A percentile compares a stretch with the other conserved stretches of the same genome.
These are phyloP conservation scores for Sisyra terminalis DNA, from an alignment of 2,888 invertebrate genomes.

Conservation along the genomic window DNA sequence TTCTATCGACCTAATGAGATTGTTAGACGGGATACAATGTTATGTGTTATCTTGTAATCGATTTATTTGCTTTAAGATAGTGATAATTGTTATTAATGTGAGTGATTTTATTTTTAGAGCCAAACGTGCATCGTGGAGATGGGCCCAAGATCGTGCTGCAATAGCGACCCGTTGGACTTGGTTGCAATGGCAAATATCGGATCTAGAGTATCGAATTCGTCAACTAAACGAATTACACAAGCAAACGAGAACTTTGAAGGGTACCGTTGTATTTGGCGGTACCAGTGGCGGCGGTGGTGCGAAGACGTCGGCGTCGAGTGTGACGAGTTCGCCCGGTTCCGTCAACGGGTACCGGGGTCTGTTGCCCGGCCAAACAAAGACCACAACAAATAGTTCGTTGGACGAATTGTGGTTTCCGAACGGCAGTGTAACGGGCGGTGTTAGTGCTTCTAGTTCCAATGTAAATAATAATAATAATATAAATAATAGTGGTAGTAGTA, in stretches of 20 bases:
- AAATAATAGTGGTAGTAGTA: neutral
- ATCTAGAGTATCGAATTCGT: conserved; percentile 78
- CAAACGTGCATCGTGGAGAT: conserved; percentile 70
- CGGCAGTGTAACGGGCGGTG: conserved; percentile 11
- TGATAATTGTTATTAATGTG: neutral
- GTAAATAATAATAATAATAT: neutral
- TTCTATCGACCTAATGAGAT: no score
- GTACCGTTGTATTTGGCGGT: conserved; percentile 34
- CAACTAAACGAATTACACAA: conserved; percentile 70
- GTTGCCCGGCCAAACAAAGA: conserved; percentile 35
- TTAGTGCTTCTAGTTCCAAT: conserved; percentile 14
- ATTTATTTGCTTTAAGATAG: neutral
- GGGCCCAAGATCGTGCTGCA: conserved; percentile 60
- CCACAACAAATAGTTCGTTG: conserved; percentile 3
- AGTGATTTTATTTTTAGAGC: conserved; percentile 35
- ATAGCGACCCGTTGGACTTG: conserved; percentile 82
- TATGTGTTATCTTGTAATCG: no score
- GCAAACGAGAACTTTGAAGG: conserved; percentile 44
- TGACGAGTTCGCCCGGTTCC: conserved; percentile 21
- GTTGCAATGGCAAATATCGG: conserved; percentile 83
- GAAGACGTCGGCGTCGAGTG: conserved; percentile 21
- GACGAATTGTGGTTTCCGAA: conserved; percentile 14
- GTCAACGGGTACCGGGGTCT: conserved; percentile 49
- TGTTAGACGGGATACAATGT: no score
- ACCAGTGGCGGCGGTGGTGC: conserved; percentile 28